Evolutionary conservation across 2,888 invertebrate species (phyloP).

Genomic region (Clostera curtula): DNA sequence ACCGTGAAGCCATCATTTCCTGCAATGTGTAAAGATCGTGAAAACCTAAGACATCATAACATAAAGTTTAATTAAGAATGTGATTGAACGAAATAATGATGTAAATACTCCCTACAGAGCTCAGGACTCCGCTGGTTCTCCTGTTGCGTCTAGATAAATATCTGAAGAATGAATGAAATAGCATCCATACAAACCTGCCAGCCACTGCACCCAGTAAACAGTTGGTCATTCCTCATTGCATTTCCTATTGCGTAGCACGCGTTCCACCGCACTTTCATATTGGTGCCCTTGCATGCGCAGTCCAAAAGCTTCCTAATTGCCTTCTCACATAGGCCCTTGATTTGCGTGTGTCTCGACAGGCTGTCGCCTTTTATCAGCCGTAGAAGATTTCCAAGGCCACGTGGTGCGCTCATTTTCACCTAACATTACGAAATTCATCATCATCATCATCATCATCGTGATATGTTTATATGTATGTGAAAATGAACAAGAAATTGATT

Average conservation of each 20-base stretch:
- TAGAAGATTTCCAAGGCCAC: slow-evolving; percentile 87
- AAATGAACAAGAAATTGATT: too few species aligned
- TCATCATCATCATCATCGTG: not conserved
- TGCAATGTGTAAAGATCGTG: too few species aligned
- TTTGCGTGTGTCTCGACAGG: slow-evolving; percentile 56
- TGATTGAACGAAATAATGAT: too few species aligned
- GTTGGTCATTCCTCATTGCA: slow-evolving; percentile 78
- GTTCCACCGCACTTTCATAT: slow-evolving; percentile 95
- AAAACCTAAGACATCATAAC: too few species aligned
- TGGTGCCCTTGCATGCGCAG: slow-evolving; percentile 80
- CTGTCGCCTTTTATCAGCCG: slow-evolving; percentile 74
- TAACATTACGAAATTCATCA: slow-evolving; percentile 18
- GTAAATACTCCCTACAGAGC: too few species aligned
- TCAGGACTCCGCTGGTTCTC: too few species aligned
- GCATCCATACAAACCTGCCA: slow-evolving; percentile 66
- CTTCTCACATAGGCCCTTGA: slow-evolving; percentile 69
- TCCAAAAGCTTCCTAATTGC: slow-evolving; percentile 81
- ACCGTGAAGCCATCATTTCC: too few species aligned
- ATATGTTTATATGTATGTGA: not conserved
- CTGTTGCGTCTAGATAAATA: too few species aligned
- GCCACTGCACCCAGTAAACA: slow-evolving; percentile 57
- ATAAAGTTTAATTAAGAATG: too few species aligned
- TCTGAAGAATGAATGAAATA: not conserved
- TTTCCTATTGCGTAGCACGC: slow-evolving; percentile 91
- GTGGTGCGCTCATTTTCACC: slow-evolving; percentile 83